Conservation (phyloP, 2,113 vertebrate genomes). For the Paedocypris sp. region DNA sequence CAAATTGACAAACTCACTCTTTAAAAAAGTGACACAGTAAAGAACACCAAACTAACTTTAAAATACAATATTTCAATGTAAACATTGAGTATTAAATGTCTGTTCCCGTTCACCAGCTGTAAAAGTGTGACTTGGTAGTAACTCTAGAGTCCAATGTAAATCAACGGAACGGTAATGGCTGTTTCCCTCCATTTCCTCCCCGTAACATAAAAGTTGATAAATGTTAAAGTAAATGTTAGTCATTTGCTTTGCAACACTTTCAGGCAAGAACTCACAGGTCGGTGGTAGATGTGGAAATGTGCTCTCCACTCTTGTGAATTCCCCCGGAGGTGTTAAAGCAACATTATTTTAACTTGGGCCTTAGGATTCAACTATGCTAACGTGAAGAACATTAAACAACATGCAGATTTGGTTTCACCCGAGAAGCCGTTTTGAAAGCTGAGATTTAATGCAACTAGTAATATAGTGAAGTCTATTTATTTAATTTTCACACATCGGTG, state of each 20-base stretch:
- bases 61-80: too few species aligned
- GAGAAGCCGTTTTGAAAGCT: not conserved
- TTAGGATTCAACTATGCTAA: slow-evolving; percentile 14
- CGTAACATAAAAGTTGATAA: slow-evolving; percentile 41
- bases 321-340: slow-evolving; percentile 29
- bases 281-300: slow-evolving; percentile 13
- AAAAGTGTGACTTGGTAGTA: too few species aligned
- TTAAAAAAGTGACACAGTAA: too few species aligned
- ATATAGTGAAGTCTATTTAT: not conserved
- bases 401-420: not conserved
- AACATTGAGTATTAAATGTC: too few species aligned
- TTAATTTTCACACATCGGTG: slow-evolving; percentile 17
- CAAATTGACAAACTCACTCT: too few species aligned
- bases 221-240: slow-evolving; percentile 43
- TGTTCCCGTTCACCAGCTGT: too few species aligned
- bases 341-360: slow-evolving; percentile 32
- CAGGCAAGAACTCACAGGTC: slow-evolving; percentile 47
- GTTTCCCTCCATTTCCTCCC: not conserved
- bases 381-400: not conserved
- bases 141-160: too few species aligned
- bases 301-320: slow-evolving; percentile 38
- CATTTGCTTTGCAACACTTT: slow-evolving; percentile 31
- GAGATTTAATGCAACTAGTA: too few species aligned
- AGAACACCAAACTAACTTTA: too few species aligned
- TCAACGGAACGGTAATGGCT: not conserved